A percentile compares a stretch with the other conserved stretches of the same genome.
Conservation (phyloP, 2,113 vertebrate genomes). For the Zootoca vivipara region DNA sequence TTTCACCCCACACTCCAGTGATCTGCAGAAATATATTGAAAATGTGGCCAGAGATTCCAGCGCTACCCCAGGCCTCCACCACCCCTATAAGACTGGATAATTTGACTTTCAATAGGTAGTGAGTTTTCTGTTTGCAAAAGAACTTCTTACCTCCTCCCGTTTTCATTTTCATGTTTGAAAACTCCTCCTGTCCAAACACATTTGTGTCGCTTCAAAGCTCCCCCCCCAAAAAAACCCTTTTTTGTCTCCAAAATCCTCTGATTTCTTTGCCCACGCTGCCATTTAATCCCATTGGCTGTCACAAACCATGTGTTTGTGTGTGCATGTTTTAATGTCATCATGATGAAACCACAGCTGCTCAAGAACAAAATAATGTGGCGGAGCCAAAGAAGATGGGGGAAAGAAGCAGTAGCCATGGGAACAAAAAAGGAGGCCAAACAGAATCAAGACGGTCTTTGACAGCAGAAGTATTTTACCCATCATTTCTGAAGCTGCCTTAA, state of each 20-base stretch:
- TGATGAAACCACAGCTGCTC: neutral
- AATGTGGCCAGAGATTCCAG: no score
- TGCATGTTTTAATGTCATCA: neutral
- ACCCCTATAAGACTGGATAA: no score
- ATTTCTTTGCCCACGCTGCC: neutral
- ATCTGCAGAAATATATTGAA: no score
- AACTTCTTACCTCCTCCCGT: neutral
- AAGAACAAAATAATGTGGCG: neutral
- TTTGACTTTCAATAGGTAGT: neutral
- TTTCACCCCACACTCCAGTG: no score
- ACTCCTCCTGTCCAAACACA: neutral
- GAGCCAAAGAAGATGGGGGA: neutral
- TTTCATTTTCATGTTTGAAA: neutral
- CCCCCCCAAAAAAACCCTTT: no score
- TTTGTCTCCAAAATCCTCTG: neutral
- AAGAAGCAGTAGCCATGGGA: conserved; percentile 11
- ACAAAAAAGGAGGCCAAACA: neutral
- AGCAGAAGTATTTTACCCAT: neutral
- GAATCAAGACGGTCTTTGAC: neutral
- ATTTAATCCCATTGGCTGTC: neutral
- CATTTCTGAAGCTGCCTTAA: neutral
- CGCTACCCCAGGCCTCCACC: no score
- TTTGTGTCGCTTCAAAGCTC: neutral
- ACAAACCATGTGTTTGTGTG: neutral
- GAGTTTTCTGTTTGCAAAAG: neutral